Conservation (phyloP, 2,113 vertebrate genomes). For the Lonchura striata region DNA sequence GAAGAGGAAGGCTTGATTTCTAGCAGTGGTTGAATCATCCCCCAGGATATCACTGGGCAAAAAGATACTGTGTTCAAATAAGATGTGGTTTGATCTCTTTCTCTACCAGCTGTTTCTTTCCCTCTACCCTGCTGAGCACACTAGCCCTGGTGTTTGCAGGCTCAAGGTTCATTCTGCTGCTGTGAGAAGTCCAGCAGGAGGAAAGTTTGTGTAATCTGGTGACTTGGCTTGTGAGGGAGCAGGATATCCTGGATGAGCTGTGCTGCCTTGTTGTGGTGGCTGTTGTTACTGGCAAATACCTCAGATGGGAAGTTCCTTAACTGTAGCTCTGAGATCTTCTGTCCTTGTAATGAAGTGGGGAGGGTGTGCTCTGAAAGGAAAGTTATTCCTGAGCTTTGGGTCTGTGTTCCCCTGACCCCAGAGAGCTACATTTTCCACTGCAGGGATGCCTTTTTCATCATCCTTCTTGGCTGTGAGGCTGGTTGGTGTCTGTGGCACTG, state of each 20-base stretch:
- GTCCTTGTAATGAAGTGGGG: neutral
- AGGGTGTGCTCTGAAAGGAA: neutral
- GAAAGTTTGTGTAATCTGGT: slow-evolving; percentile 54
- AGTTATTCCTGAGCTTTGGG: neutral
- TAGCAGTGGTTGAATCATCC: neutral
- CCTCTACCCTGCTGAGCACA: neutral
- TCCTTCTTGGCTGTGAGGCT: neutral
- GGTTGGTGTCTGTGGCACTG: neutral
- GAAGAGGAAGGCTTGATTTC: neutral
- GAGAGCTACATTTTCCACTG: neutral
- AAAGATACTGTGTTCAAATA: neutral
- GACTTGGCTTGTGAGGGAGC: slow-evolving; percentile 37
- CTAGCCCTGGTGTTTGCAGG: neutral
- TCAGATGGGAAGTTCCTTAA: neutral
- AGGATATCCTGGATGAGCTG: slow-evolving; percentile 65
- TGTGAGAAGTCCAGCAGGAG: neutral
- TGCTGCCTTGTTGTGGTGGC: neutral
- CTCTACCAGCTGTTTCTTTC: neutral
- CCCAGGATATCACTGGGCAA: neutral
- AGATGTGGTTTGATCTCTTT: neutral
- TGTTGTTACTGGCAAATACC: neutral
- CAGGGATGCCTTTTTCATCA: neutral
- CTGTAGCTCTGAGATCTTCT: neutral
- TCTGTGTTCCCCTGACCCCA: neutral
- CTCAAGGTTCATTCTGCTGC: slow-evolving; percentile 44